phyloP scores from a whole-genome alignment of 2,888 invertebrate species.

The Lacanobia wlatinum region DNA sequence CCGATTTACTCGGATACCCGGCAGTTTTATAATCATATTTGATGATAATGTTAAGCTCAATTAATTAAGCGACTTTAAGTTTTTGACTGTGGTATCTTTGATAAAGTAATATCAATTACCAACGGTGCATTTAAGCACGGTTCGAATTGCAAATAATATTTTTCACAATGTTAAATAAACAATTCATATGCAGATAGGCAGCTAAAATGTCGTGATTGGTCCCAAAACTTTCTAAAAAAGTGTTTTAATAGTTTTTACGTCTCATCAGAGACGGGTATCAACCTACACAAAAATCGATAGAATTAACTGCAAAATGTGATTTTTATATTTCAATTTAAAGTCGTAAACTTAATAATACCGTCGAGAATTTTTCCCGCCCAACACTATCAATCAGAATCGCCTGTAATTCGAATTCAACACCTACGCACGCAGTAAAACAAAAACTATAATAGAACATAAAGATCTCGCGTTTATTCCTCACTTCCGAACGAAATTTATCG shows the following conservation, averaged over 20 bases:
- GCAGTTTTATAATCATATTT: constrained; percentile 65
- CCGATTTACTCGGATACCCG: constrained; percentile 70
- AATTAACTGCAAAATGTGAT: constrained; percentile 66
- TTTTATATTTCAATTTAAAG: constrained; percentile 72
- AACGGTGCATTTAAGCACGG: not conserved
- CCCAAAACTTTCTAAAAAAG: constrained; percentile 58
- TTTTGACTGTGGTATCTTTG: constrained; percentile 17
- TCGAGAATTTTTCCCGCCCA: constrained; percentile 73
- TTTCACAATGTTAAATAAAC: constrained; percentile 11
- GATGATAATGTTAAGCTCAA: constrained; percentile 59
- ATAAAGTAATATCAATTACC: constrained; percentile 32
- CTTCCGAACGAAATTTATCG: constrained; percentile 62
- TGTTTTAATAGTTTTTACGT: constrained; percentile 46
- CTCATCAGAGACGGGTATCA: constrained; percentile 52
- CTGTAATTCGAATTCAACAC: constrained; percentile 80
- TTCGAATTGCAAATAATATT: constrained; percentile 20
- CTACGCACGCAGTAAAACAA: constrained; percentile 82
- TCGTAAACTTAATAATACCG: constrained; percentile 73
- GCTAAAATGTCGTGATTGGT: constrained; percentile 44
- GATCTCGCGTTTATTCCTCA: constrained; percentile 52
- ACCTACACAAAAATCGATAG: constrained; percentile 57
- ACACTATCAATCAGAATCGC: constrained; percentile 81
- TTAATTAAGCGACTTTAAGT: constrained; percentile 46
- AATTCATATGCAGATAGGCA: constrained; percentile 41
- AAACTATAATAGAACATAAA: constrained; percentile 62